These are phyloP conservation scores for Dynastes grantii DNA, from an alignment of 2,888 invertebrate genomes.

Conservation along the genomic window DNA sequence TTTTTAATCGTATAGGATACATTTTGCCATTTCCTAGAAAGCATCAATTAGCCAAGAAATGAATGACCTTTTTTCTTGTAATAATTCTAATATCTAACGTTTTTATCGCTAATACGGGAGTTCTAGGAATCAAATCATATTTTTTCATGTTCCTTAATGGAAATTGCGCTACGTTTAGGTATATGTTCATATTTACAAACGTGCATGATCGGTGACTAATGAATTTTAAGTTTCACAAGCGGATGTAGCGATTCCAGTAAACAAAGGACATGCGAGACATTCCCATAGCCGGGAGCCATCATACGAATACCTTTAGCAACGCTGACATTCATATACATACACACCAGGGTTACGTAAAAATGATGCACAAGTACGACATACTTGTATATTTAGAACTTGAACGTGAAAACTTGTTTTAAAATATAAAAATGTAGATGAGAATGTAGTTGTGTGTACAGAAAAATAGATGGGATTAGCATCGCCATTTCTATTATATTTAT, in stretches of 20 bases:
- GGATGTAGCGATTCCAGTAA: conserved; percentile 40
- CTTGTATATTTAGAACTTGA: neutral
- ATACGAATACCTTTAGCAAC: conserved; percentile 18
- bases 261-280: conserved; percentile 36
- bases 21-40: no score
- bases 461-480: no score
- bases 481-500: no score
- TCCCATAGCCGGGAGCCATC: conserved; percentile 34
- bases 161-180: conserved; percentile 19
- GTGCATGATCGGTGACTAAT: conserved; percentile 18
- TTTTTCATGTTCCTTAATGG: conserved; percentile 24
- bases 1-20: no score
- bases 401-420: no score
- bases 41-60: no score
- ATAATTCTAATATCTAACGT: neutral
- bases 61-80: neutral
- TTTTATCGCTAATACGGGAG: neutral
- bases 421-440: no score
- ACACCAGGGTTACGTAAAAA: conserved; percentile 20
- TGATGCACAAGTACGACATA: conserved; percentile 8
- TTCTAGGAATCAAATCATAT: neutral
- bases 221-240: conserved; percentile 39
- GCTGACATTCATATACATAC: conserved; percentile 32
- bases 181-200: neutral
- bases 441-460: no score